Conservation (phyloP, 92 coral and sea anemone genomes). For the Phenganax stokvisi region DNA sequence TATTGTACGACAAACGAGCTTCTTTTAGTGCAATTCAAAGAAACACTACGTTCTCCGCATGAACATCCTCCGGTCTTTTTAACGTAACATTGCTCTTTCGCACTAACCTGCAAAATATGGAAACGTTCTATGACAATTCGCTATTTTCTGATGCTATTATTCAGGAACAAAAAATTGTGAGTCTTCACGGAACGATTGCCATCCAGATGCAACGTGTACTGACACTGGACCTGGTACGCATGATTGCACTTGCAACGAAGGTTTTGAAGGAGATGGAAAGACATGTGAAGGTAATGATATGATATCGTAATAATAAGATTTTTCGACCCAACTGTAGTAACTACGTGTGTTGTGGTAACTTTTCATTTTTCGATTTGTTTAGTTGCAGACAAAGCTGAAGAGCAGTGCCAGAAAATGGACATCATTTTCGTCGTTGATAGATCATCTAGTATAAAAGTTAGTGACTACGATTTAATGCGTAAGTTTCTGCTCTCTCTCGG, state of each 20-base stretch:
- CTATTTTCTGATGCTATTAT: not conserved
- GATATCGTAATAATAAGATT: no score
- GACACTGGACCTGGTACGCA: slow-evolving; percentile 21
- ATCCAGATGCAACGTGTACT: slow-evolving; percentile 7
- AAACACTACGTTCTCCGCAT: no score
- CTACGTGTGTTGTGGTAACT: not conserved
- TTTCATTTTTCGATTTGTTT: not conserved
- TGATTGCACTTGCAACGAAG: slow-evolving; percentile 9
- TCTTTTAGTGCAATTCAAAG: no score
- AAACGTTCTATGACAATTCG: no score
- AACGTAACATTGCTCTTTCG: no score
- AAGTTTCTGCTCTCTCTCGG: not conserved
- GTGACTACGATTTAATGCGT: slow-evolving; percentile 6
- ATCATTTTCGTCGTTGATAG: slow-evolving; percentile 22
- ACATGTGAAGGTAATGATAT: not conserved
- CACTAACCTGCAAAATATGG: no score
- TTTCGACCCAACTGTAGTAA: no score
- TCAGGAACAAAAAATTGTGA: slow-evolving; percentile 5
- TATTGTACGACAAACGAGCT: no score
- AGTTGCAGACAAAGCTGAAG: not conserved
- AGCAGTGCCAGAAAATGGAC: slow-evolving; percentile 20
- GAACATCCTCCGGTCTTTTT: no score
- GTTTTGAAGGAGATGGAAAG: slow-evolving; percentile 15
- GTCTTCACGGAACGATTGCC: not conserved
- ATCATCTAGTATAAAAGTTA: slow-evolving; percentile 9